phyloP scores from a whole-genome alignment of 2,888 invertebrate species.

The Chydorus sphaericus region DNA sequence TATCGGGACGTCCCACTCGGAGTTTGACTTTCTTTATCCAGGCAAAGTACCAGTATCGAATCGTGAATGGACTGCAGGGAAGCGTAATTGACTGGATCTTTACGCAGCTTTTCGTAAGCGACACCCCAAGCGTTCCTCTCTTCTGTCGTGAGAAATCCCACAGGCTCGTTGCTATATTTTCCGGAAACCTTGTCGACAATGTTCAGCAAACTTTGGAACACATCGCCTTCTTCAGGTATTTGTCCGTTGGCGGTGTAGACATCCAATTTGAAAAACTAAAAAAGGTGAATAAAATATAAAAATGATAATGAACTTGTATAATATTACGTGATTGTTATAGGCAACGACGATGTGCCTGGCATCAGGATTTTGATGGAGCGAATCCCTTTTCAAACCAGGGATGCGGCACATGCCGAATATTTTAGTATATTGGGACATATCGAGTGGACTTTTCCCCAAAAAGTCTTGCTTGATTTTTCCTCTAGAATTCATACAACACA shows the following conservation, averaged over 20 bases:
- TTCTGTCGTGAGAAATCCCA: constrained; percentile 51
- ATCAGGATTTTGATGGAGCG: constrained; percentile 25
- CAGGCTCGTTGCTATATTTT: constrained; percentile 30
- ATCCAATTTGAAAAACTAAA: constrained; percentile 23
- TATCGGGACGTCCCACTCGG: constrained; percentile 27
- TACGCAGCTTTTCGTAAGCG: constrained; percentile 44
- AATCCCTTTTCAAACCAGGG: constrained; percentile 37
- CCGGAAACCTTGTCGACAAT: constrained; percentile 38
- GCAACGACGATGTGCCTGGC: constrained; percentile 62
- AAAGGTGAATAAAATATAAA: constrained; percentile 14
- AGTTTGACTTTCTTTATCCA: constrained; percentile 50
- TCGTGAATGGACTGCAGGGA: constrained; percentile 52
- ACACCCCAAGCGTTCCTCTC: constrained; percentile 35
- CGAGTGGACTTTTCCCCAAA: constrained; percentile 64
- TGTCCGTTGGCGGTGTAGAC: constrained; percentile 38
- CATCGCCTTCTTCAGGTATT: constrained; percentile 42
- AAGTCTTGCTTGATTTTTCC: constrained; percentile 49
- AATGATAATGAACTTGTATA: too few species aligned
- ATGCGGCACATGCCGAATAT: constrained; percentile 80
- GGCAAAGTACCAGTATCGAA: constrained; percentile 60
- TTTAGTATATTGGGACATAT: constrained; percentile 82
- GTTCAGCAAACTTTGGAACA: constrained; percentile 36
- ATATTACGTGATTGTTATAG: constrained; percentile 69
- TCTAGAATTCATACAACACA: constrained; percentile 29
- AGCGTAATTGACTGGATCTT: constrained; percentile 27